phyloP scores from a whole-genome alignment of 2,888 invertebrate genomes.

The Hyalella azteca region DNA sequence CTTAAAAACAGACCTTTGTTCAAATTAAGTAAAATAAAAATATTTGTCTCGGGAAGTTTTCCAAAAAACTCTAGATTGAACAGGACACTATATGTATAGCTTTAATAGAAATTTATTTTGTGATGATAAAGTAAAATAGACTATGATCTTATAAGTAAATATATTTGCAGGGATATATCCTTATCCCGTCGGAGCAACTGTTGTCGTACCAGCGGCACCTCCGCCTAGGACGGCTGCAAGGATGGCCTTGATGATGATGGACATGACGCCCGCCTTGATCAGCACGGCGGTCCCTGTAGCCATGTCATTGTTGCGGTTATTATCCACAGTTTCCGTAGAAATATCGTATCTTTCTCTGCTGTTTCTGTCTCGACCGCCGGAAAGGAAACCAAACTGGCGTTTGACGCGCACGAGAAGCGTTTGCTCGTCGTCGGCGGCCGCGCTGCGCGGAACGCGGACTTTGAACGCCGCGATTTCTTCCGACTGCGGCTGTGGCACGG shows the following conservation, averaged over 20 bases:
- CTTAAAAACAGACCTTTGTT: too few species aligned
- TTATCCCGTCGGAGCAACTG: too few species aligned
- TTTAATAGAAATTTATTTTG: too few species aligned
- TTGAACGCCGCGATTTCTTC: constrained; percentile 7
- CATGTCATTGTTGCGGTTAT: background rate
- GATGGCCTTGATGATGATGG: constrained; percentile 1
- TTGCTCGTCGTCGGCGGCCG: background rate
- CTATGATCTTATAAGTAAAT: too few species aligned
- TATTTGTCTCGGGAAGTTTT: too few species aligned
- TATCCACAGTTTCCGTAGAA: background rate
- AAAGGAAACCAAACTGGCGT: background rate
- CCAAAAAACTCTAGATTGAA: too few species aligned
- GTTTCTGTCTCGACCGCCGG: background rate
- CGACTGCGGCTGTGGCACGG: background rate
- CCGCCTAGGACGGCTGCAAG: background rate
- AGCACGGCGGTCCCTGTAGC: background rate
- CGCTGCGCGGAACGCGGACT: background rate
- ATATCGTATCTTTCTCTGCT: background rate
- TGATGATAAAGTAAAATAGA: too few species aligned
- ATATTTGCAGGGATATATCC: too few species aligned
- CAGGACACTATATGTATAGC: too few species aligned
- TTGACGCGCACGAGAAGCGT: background rate
- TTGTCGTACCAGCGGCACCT: background rate
- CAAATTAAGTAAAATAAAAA: too few species aligned
- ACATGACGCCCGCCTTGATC: constrained; percentile 27